Base-by-base conservation (phyloP, 2,113 vertebrate species). In the Zosterops lateralis region DNA sequence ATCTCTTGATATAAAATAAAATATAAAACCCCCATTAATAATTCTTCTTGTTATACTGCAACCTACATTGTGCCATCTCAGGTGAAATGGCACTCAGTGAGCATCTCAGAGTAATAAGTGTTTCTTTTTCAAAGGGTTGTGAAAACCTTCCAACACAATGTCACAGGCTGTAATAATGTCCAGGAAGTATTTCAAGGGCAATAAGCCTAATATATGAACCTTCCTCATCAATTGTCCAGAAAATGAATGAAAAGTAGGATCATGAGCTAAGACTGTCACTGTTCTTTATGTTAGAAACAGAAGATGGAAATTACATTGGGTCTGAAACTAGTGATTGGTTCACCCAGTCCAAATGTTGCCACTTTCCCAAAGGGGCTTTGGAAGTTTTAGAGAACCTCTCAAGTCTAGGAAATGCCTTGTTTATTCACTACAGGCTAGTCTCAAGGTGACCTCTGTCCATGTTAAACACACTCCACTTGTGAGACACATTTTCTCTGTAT, bases 101-200 rank as follows among this genome's bases (percentile, higher is more conserved):
- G 22, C 66, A 60, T 64, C 50, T 47, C 66, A 89, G 87, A 57
- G 61, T 87, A 88, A 36, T 14, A 80, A 87, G 22, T 67, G 36
- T 78, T 87, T 60, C 57, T 58, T 50, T 91, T 77, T 84, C 73
- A 57, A 93, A 93, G 42, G 19, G 9, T 53, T 90, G 50, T 90
- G 53, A 72, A 92, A 87, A 75, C 71, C 62, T 82, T 74, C 13
- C 15, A 74, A 13, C 31, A 71, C 34, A 47, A 25, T 56, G 40
- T 51, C 68, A 60, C 18, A 22, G 76, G 34, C 76, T 90, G 17
- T 48, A 81, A 53, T 90, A 67, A 74, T 56, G 67, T 44, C 60
- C 87, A 54, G 26, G 45, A 53, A 45, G 40, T 71, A 28, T 84
- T 78, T 84, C 58, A 62, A 75, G 78, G 61, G 48, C 38, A 89